phyloP scores from a whole-genome alignment of 1,140 invertebrate species.

The Araneus ventricosus region DNA sequence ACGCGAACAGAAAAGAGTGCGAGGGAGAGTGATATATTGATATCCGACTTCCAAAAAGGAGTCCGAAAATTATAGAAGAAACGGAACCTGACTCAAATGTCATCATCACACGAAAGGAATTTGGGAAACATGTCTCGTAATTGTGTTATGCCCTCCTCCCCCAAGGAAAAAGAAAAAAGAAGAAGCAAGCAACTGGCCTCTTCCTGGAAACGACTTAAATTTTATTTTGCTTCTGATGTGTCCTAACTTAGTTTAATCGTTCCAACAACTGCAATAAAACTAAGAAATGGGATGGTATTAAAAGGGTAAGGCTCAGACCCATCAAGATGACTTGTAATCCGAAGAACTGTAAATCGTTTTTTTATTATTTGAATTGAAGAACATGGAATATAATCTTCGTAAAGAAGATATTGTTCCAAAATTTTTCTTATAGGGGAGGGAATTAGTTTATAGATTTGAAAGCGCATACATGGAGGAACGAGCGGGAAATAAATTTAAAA shows the following conservation, averaged over 20 bases:
- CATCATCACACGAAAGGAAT: constrained; percentile 34
- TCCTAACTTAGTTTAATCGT: background rate
- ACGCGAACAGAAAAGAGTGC: background rate
- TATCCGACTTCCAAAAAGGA: constrained; percentile 33
- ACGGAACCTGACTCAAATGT: constrained; percentile 31
- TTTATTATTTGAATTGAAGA: too few relatives aligned
- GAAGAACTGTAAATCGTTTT: too few relatives aligned
- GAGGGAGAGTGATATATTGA: constrained; percentile 24
- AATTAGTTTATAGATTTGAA: too few relatives aligned
- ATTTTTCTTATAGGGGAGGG: too few relatives aligned
- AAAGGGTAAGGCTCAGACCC: too few relatives aligned
- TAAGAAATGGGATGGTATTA: too few relatives aligned
- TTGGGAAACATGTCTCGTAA: constrained; percentile 51
- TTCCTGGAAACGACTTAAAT: background rate
- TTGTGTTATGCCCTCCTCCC: constrained; percentile 23
- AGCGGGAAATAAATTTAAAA: too few relatives aligned
- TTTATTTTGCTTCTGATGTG: background rate
- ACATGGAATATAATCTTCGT: too few relatives aligned
- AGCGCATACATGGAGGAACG: too few relatives aligned
- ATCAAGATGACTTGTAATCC: too few relatives aligned
- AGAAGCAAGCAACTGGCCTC: background rate
- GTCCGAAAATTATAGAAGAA: constrained; percentile 2
- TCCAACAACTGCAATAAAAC: background rate
- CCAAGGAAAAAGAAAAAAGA: background rate
- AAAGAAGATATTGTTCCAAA: too few relatives aligned